Evolutionary conservation across 2,113 vertebrate species (phyloP).

Genomic region (Rhipidura dahli): DNA sequence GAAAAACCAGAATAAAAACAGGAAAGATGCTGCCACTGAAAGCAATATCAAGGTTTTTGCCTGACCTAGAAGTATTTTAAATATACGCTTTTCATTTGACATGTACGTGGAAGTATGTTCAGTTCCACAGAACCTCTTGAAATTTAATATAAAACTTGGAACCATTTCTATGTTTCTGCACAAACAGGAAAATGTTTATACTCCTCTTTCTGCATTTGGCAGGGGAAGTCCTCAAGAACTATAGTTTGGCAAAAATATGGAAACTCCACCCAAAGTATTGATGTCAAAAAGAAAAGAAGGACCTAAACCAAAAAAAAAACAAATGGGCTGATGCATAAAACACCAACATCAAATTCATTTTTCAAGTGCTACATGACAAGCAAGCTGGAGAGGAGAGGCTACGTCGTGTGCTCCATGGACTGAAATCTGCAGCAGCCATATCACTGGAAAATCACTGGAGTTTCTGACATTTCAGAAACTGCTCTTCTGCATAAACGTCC

Average conservation of each 20-base stretch:
- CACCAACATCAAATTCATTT: background rate
- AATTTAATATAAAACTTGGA: background rate
- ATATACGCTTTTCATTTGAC: background rate
- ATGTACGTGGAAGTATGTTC: background rate
- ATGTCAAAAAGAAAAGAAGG: background rate
- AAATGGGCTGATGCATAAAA: background rate
- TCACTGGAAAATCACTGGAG: background rate
- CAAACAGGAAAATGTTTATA: background rate
- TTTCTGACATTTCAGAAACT: background rate
- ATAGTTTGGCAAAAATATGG: background rate
- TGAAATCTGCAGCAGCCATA: background rate
- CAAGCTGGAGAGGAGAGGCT: background rate
- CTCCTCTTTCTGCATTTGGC: background rate
- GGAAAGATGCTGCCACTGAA: background rate
- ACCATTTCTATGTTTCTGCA: background rate
- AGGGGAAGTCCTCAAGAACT: background rate
- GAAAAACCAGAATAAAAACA: background rate
- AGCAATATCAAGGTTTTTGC: background rate
- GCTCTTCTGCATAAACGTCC: background rate
- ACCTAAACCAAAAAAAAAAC: background rate
- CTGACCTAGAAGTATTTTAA: background rate
- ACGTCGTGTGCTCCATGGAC: background rate
- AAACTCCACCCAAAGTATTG: background rate
- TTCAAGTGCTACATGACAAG: background rate
- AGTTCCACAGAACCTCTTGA: background rate